Evolutionary conservation across 2,888 invertebrate genomes (phyloP).

Genomic region (Chironomus riparius): DNA sequence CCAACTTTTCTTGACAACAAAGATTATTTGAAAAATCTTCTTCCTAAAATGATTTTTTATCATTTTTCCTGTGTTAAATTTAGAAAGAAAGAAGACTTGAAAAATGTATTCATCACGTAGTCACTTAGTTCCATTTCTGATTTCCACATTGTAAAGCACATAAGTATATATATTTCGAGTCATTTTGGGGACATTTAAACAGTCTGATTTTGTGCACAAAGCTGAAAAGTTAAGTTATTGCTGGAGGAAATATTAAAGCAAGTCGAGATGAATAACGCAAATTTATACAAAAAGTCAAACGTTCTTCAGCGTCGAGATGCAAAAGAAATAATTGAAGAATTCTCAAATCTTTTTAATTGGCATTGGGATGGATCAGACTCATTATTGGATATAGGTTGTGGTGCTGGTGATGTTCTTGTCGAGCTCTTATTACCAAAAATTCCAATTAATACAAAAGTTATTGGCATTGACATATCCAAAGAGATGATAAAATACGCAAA

Average conservation of each 20-base stretch:
- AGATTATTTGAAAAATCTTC: too few species aligned
- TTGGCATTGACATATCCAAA: slow-evolving; percentile 61
- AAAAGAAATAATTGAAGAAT: slow-evolving; percentile 54
- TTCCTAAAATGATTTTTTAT: too few species aligned
- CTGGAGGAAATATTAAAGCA: not conserved
- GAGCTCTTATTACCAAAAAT: slow-evolving; percentile 54
- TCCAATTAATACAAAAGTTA: slow-evolving; percentile 45
- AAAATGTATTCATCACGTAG: not conserved
- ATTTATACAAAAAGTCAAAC: slow-evolving; percentile 58
- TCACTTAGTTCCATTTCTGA: not conserved
- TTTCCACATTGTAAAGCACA: not conserved
- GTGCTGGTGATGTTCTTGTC: slow-evolving; percentile 59
- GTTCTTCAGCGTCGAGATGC: slow-evolving; percentile 60
- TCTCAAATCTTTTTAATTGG: slow-evolving; percentile 50
- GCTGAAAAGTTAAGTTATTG: not conserved
- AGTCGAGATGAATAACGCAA: slow-evolving; percentile 50
- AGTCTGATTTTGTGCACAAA: not conserved
- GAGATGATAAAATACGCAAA: slow-evolving; percentile 61
- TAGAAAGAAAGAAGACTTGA: too few species aligned
- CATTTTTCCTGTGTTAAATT: too few species aligned
- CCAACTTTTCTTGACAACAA: too few species aligned
- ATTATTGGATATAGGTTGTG: slow-evolving; percentile 65
- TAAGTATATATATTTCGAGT: not conserved
- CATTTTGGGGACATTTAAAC: not conserved
- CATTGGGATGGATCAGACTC: slow-evolving; percentile 43